phyloP scores from a whole-genome alignment of 2,797 vertebrate species.

The Dicrostonyx torquatus region DNA sequence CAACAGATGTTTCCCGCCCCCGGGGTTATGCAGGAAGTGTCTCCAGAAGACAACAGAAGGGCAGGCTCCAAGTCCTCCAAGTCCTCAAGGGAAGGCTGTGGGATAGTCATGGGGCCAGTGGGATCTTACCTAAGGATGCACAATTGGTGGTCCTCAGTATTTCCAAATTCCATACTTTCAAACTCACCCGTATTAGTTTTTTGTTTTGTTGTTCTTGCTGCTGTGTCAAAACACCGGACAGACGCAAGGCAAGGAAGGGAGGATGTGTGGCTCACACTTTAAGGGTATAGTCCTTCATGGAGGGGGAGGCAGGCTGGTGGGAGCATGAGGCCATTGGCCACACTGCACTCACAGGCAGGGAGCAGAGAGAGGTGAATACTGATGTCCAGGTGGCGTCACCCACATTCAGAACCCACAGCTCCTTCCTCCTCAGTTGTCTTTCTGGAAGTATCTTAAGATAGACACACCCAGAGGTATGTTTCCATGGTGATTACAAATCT shows the following conservation, averaged over 20 bases:
- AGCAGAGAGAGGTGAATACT: background rate
- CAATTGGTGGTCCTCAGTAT: background rate
- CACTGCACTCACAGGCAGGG: too few relatives aligned
- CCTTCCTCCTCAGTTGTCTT: background rate
- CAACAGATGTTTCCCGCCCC: constrained; percentile 22
- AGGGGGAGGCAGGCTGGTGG: background rate
- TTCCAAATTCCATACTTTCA: background rate
- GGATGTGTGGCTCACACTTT: background rate
- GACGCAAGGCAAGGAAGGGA: background rate
- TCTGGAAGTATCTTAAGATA: background rate
- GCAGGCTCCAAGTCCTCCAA: background rate
- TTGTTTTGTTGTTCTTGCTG: background rate
- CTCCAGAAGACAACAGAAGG: constrained; percentile 30
- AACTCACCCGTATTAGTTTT: background rate
- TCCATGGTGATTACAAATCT: background rate
- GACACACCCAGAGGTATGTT: background rate
- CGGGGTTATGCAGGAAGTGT: background rate
- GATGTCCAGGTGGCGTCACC: background rate
- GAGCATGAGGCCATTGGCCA: background rate
- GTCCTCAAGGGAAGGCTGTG: background rate
- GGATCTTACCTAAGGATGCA: background rate
- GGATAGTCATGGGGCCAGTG: background rate
- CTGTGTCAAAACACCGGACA: background rate
- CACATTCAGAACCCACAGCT: background rate
- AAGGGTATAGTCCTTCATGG: background rate